Percentiles rank a stretch among this genome's conserved stretches.
phyloP scores from a whole-genome alignment of 2,797 vertebrate genomes.

The Myotis planiceps region DNA sequence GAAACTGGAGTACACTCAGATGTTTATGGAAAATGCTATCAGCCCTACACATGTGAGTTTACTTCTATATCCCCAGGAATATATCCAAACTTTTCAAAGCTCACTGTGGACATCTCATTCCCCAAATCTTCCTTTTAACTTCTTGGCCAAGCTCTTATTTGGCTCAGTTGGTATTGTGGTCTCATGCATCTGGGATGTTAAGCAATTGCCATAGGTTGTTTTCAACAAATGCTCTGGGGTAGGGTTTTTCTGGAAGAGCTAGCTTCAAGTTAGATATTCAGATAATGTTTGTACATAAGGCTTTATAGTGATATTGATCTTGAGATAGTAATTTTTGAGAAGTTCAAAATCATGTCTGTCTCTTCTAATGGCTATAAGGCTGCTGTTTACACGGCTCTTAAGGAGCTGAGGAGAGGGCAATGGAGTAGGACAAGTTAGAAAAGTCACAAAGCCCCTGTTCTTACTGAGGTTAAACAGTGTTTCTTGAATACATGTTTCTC shows the following conservation, averaged over 20 bases:
- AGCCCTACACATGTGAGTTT: not conserved
- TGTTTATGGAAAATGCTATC: not conserved
- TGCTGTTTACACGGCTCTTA: not conserved
- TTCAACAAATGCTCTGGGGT: not conserved
- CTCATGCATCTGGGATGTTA: not conserved
- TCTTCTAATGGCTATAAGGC: not conserved
- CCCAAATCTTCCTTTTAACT: not conserved
- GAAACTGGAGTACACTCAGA: not conserved
- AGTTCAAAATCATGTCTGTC: not conserved
- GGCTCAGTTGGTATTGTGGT: not conserved
- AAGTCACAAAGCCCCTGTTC: not conserved
- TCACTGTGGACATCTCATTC: not conserved
- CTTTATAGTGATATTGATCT: not conserved
- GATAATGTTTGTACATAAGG: not conserved
- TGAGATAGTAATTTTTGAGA: not conserved
- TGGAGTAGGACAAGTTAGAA: not conserved
- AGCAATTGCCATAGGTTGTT: not conserved
- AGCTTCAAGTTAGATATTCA: not conserved
- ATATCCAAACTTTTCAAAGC: not conserved
- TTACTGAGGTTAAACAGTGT: not conserved
- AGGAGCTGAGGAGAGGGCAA: not conserved
- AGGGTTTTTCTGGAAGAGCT: not conserved
- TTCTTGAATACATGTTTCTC: not conserved
- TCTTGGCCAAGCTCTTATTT: not conserved
- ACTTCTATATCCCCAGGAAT: not conserved